Evolutionary conservation across 1,140 invertebrate genomes (phyloP), one percentile per base, ranked within the genome.

Genomic region (Brachionus plicatilis): DNA sequence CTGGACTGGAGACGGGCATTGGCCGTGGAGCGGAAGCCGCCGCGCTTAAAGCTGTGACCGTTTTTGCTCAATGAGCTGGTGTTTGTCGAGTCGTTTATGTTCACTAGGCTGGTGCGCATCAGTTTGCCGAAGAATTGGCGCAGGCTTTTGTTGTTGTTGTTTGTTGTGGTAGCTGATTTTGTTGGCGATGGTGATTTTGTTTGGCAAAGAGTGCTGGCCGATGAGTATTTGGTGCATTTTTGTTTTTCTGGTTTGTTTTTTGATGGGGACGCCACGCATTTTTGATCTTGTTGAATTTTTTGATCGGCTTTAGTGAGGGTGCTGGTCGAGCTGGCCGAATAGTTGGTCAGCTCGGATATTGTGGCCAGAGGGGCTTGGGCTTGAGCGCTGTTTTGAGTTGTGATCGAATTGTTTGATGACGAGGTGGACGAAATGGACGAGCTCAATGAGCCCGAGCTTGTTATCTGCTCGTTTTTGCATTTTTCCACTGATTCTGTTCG

Each of bases 81-180:
- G 37, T 3, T 45, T 1, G 3, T 65, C 37, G 79, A 60, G 45
- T 82, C 79, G 33, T 68, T 65, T 82, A 82, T 82, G 43, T 82
- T 82, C 14, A 82, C 79, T 17, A 82, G 27, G 60, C 79, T 82
- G 14, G 79, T 68, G 17, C 79, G 79, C n/a, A 82, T 82, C 43
- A 82, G 33, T 47, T 82, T 82, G 20, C 79, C 79, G 24, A 82
- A 68, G 41, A 82, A 82, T 65, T 82, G 53, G 5, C 79, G 53
- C 29, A 82, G 33, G n/a, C 45, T 76, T 53, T 76, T 47, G 20
- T 76, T 76, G 20, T 24, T 7, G n/a, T 17, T 75, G 24, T 3
- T 70, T 6, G 5, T 7, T 37, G 33, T 43, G 5, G 5, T 37
- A 7, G 33, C 0, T 37, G 33, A 37, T 6, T 1, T 75, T 0